phyloP scores from a whole-genome alignment of 2,113 vertebrate genomes.

The human region DNA sequence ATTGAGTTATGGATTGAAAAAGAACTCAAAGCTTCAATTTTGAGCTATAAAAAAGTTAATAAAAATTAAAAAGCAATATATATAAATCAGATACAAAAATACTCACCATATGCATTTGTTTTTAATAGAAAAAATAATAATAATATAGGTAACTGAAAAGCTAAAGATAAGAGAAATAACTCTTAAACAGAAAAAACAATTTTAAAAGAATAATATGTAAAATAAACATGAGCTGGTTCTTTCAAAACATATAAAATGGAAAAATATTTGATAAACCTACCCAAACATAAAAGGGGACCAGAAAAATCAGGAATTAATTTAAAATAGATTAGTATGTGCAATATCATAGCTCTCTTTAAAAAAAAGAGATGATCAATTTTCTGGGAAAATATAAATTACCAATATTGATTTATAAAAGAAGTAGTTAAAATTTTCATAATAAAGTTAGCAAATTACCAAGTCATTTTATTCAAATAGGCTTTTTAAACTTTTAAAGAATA shows the following conservation, averaged over 20 bases:
- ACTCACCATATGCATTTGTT: not conserved
- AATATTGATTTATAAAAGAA: not conserved
- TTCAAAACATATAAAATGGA: not conserved
- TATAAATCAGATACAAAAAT: not conserved
- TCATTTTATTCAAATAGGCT: not conserved
- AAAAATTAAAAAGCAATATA: not conserved
- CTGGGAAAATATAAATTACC: not conserved
- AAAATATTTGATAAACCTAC: not conserved
- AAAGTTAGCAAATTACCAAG: slow-evolving; percentile 13
- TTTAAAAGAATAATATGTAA: not conserved
- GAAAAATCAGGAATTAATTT: not conserved
- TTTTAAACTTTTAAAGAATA: not conserved
- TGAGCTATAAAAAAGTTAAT: not conserved
- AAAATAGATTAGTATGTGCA: not conserved
- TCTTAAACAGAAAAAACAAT: not conserved
- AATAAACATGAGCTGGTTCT: not conserved
- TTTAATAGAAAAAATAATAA: not conserved
- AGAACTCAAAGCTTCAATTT: not conserved
- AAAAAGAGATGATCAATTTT: not conserved
- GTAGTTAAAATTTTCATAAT: not conserved
- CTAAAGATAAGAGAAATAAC: not conserved
- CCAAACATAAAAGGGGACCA: not conserved
- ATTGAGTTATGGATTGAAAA: not conserved
- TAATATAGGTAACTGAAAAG: not conserved
- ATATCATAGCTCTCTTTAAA: not conserved